Percentiles rank a stretch among this genome's conserved stretches.
phyloP scores from a whole-genome alignment of 2,113 vertebrate genomes.

The Phalacrocorax carbo region DNA sequence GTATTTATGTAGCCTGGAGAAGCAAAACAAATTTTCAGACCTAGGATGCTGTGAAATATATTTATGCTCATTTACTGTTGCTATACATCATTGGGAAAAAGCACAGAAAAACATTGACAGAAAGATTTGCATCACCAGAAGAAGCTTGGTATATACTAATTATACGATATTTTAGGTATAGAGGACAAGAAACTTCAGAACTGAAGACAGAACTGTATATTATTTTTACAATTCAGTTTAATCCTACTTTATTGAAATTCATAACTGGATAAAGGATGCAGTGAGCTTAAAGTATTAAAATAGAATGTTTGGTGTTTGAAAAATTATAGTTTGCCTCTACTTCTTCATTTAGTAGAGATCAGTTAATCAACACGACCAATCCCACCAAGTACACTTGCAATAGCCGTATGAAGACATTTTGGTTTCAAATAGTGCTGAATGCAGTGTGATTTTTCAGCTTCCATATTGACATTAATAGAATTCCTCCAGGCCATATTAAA shows the following conservation, averaged over 20 bases:
- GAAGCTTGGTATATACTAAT: not conserved
- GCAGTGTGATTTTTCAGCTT: not conserved
- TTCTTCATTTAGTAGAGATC: not conserved
- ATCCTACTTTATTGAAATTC: not conserved
- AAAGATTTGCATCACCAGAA: not conserved
- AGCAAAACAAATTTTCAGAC: not conserved
- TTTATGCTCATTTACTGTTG: not conserved
- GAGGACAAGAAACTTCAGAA: not conserved
- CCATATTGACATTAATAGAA: not conserved
- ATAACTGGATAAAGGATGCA: not conserved
- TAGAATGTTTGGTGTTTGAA: not conserved
- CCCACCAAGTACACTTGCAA: not conserved
- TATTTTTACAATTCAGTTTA: not conserved
- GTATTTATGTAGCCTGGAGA: not conserved
- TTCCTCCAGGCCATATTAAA: not conserved
- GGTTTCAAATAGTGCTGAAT: not conserved
- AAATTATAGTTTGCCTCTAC: not conserved
- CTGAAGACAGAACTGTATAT: not conserved
- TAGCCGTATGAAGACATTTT: not conserved
- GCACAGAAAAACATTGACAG: not conserved
- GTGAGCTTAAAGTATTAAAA: not conserved
- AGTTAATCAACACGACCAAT: not conserved
- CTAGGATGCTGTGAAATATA: not conserved
- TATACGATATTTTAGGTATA: not conserved
- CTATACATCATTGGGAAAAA: not conserved